phyloP scores from a whole-genome alignment of 2,113 vertebrate species.

The Tautogolabrus adspersus region DNA sequence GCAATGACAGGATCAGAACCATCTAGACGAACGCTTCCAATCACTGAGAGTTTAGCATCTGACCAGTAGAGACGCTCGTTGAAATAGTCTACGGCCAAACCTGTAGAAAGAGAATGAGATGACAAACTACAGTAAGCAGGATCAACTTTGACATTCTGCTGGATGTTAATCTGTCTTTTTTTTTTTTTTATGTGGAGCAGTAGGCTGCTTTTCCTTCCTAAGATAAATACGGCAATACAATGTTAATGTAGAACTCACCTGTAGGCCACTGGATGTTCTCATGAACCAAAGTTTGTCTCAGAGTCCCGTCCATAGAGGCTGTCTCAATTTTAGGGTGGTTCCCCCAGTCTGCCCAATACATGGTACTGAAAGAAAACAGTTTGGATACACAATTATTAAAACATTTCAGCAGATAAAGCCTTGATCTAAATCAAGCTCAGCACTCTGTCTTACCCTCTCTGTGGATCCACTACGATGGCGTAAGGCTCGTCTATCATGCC shows the following conservation, averaged over 20 bases:
- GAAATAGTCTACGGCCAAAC: constrained; percentile 95
- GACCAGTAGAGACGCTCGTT: constrained; percentile 98
- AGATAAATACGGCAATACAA: neutral
- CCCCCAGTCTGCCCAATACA: constrained; percentile 99
- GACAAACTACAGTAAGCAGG: neutral
- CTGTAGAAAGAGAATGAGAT: constrained; percentile 71
- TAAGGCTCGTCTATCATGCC: constrained; percentile 99
- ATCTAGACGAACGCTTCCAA: constrained; percentile 94
- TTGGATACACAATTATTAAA: neutral
- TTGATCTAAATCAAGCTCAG: neutral
- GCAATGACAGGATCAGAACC: constrained; percentile 93
- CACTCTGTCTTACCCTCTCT: constrained; percentile 85
- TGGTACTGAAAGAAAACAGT: constrained; percentile 84
- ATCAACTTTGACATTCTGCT: too few relatives aligned
- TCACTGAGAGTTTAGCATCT: constrained; percentile 93
- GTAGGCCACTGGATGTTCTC: constrained; percentile 99
- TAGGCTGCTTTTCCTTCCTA: too few relatives aligned
- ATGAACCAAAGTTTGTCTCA: constrained; percentile 93
- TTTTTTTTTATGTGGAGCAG: too few relatives aligned
- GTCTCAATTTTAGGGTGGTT: constrained; percentile 99
- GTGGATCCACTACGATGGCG: constrained; percentile 93
- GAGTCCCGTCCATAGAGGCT: constrained; percentile 95
- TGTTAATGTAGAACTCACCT: constrained; percentile 70
- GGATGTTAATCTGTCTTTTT: too few relatives aligned
- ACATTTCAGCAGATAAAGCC: neutral